Percentiles rank a stretch among this genome's conserved stretches.
These are phyloP conservation scores for Apostichopus parvimensis DNA, from an alignment of 35 echinoderm and acorn worm genomes.

Conservation along the genomic window DNA sequence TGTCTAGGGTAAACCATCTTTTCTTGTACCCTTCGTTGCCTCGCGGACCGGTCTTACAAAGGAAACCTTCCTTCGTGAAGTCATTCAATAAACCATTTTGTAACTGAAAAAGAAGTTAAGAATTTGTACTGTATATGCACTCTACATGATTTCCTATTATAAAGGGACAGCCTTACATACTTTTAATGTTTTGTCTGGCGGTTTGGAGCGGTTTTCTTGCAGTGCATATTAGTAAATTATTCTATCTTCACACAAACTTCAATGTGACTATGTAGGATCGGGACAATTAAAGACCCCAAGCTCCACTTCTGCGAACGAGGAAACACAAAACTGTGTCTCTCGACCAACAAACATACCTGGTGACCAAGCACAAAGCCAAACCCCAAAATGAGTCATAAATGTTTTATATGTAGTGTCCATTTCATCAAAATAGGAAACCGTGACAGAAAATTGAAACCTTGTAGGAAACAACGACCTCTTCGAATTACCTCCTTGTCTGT, in stretches of 20 bases:
- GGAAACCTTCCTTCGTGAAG: constrained; percentile 81
- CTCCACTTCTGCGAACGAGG: too few relatives aligned
- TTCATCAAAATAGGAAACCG: background rate
- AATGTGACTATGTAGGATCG: too few relatives aligned
- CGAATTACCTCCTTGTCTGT: constrained; percentile 83
- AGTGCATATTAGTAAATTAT: too few relatives aligned
- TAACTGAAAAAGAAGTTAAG: background rate
- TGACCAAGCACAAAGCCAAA: too few relatives aligned
- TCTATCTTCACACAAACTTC: too few relatives aligned
- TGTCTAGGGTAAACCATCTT: constrained; percentile 89
- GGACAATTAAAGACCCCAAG: too few relatives aligned
- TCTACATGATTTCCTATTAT: background rate
- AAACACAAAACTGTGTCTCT: too few relatives aligned
- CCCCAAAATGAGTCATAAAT: background rate
- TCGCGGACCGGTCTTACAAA: constrained; percentile 89
- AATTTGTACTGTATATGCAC: background rate
- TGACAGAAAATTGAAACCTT: too few relatives aligned
- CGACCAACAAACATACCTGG: too few relatives aligned
- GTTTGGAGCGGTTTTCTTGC: too few relatives aligned
- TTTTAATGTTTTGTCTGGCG: too few relatives aligned
- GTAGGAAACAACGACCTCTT: background rate
- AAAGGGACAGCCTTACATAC: too few relatives aligned
- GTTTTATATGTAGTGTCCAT: background rate
- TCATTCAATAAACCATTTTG: constrained; percentile 59
- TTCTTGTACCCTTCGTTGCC: constrained; percentile 90